Evolutionary conservation across 2,797 vertebrate genomes (phyloP).

Genomic region (Malurus leucopterus): DNA sequence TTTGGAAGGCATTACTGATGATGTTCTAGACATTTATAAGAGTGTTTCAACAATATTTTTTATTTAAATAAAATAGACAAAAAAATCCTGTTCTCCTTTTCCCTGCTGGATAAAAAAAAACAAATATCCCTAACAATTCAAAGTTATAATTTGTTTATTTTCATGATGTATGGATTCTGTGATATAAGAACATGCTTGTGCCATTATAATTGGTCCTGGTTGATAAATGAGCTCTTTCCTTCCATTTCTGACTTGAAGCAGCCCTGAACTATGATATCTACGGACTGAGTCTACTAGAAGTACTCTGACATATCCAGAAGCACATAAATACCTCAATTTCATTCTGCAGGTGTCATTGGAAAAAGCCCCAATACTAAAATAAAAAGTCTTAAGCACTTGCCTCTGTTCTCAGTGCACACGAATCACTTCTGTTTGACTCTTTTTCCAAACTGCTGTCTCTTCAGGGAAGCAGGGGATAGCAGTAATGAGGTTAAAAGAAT

Average conservation of each 20-base stretch:
- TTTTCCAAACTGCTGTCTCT: background rate
- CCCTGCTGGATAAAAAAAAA: background rate
- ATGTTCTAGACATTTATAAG: background rate
- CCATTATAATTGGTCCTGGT: background rate
- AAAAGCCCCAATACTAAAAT: background rate
- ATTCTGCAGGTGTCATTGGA: background rate
- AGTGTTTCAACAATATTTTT: background rate
- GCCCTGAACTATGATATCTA: background rate
- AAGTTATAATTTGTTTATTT: background rate
- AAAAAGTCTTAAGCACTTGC: background rate
- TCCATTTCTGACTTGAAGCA: background rate
- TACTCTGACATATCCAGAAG: background rate
- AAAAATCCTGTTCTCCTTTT: background rate
- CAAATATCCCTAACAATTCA: background rate
- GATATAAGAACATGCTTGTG: background rate
- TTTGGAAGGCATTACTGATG: slow-evolving; percentile 7
- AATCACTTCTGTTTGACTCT: background rate
- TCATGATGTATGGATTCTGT: background rate
- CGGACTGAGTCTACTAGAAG: background rate
- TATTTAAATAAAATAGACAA: background rate
- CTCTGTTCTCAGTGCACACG: background rate
- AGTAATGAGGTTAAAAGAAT: slow-evolving; percentile 8
- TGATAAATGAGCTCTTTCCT: background rate
- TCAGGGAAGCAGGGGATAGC: background rate
- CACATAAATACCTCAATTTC: slow-evolving; percentile 1